Percentiles rank a stretch among this genome's conserved stretches.
phyloP scores from a whole-genome alignment of 2,888 invertebrate genomes.

The Caenorhabditis doughertyi region DNA sequence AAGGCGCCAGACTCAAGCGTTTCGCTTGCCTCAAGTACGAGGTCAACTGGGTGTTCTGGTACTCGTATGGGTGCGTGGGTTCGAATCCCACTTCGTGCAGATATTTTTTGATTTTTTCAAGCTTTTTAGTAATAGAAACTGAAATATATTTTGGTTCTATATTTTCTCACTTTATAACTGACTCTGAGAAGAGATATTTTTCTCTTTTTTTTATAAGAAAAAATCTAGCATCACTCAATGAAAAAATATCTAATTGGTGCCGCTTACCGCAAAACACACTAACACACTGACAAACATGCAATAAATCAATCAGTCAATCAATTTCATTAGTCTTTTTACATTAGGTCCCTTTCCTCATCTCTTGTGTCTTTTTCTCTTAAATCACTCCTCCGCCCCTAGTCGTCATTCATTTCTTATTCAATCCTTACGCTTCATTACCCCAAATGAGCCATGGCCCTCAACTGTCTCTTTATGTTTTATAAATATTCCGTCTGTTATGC shows the following conservation, averaged over 20 bases:
- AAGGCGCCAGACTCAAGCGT: slow-evolving; percentile 84
- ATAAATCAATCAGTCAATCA: slow-evolving; percentile 37
- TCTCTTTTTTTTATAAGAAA: too few relatives aligned
- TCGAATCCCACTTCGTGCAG: slow-evolving; percentile 75
- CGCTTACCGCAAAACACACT: slow-evolving; percentile 26
- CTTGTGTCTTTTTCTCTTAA: neutral
- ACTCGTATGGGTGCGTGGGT: slow-evolving; percentile 76
- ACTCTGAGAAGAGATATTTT: too few relatives aligned
- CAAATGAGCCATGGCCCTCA: slow-evolving; percentile 40
- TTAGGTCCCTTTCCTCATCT: slow-evolving; percentile 8
- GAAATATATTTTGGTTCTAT: too few relatives aligned
- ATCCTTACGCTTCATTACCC: slow-evolving; percentile 51
- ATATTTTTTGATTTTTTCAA: slow-evolving; percentile 17
- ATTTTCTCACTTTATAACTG: too few relatives aligned
- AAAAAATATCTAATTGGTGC: slow-evolving; percentile 1
- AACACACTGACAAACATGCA: slow-evolving; percentile 5
- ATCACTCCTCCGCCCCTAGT: slow-evolving; percentile 31
- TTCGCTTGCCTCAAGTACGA: slow-evolving; percentile 62
- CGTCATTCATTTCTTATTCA: slow-evolving; percentile 52
- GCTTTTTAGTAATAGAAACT: too few relatives aligned
- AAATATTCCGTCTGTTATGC: slow-evolving; percentile 41
- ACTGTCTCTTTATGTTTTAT: slow-evolving; percentile 5
- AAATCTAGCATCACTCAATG: neutral
- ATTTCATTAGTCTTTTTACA: slow-evolving; percentile 28
- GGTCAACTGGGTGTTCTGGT: slow-evolving; percentile 72